A percentile compares a stretch with the other conserved stretches of the same genome.
Evolutionary conservation across 2,888 invertebrate genomes (phyloP).

Genomic region (Galeruca laticollis): DNA sequence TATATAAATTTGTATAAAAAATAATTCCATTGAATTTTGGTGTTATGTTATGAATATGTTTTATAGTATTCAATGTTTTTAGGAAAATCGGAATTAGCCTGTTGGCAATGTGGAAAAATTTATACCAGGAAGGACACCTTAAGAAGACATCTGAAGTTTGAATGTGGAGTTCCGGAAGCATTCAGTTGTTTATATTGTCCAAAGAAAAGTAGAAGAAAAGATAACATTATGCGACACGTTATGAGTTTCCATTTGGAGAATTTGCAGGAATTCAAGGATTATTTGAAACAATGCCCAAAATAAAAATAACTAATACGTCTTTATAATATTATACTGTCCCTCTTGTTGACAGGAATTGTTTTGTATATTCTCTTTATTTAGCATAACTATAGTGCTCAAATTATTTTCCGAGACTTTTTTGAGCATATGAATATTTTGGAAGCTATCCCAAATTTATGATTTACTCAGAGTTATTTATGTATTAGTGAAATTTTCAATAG

Average conservation of each 20-base stretch:
- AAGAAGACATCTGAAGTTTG: slow-evolving; percentile 78
- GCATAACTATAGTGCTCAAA: no score
- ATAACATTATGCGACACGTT: slow-evolving; percentile 41
- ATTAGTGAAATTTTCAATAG: no score
- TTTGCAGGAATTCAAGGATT: background rate
- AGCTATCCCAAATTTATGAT: no score
- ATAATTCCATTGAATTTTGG: no score
- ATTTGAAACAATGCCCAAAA: background rate
- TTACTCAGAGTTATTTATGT: no score
- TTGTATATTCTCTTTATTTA: no score
- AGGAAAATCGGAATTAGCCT: slow-evolving; percentile 53
- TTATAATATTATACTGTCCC: no score
- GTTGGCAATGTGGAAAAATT: slow-evolving; percentile 78
- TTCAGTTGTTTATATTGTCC: slow-evolving; percentile 40
- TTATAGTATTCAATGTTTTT: background rate
- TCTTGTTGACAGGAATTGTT: background rate
- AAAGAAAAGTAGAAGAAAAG: slow-evolving; percentile 43
- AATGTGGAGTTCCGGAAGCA: slow-evolving; percentile 70
- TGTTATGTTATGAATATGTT: background rate
- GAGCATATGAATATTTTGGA: no score
- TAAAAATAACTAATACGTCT: no score
- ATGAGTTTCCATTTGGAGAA: slow-evolving; percentile 19
- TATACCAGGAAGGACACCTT: slow-evolving; percentile 80
- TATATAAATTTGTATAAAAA: no score
- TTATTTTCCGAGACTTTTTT: no score